A percentile compares a stretch with the other conserved stretches of the same genome.
Evolutionary conservation across 2,113 vertebrate species (phyloP).

Genomic region (Baryphthengus martii): DNA sequence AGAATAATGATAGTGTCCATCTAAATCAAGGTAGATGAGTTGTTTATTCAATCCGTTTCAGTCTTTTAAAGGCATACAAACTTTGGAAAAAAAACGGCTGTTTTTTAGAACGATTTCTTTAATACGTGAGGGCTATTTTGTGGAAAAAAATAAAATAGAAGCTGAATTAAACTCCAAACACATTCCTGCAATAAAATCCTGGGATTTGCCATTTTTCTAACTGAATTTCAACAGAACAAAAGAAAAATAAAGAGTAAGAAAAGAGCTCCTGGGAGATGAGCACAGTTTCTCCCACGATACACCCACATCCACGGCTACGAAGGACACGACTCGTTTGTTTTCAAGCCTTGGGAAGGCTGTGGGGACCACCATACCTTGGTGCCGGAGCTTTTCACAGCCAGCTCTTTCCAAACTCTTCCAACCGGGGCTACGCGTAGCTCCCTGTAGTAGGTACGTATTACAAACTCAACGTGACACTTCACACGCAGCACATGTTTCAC

Average conservation of each 20-base stretch:
- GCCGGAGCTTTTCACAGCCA: not conserved
- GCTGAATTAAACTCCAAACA: not conserved
- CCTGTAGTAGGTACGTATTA: not conserved
- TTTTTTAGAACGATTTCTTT: not conserved
- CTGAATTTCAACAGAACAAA: not conserved
- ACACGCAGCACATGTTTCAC: not conserved
- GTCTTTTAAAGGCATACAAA: not conserved
- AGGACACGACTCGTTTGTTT: too few relatives aligned
- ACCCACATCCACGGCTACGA: not conserved
- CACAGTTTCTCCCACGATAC: not conserved
- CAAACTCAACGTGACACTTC: not conserved
- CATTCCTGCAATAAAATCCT: not conserved
- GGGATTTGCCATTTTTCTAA: not conserved
- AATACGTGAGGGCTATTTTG: not conserved
- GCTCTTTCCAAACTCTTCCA: not conserved
- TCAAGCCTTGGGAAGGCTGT: not conserved
- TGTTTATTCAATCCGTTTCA: not conserved
- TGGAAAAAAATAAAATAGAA: not conserved
- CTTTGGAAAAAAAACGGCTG: not conserved
- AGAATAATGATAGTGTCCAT: not conserved
- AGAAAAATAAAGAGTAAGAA: not conserved
- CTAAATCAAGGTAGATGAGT: not conserved
- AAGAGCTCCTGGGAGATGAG: not conserved
- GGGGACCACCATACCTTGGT: not conserved
- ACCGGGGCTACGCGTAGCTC: not conserved